Evolutionary conservation across 2,888 invertebrate genomes (phyloP), one percentile per base, ranked within the genome.

Genomic region (Tubiluchus corallicola): DNA sequence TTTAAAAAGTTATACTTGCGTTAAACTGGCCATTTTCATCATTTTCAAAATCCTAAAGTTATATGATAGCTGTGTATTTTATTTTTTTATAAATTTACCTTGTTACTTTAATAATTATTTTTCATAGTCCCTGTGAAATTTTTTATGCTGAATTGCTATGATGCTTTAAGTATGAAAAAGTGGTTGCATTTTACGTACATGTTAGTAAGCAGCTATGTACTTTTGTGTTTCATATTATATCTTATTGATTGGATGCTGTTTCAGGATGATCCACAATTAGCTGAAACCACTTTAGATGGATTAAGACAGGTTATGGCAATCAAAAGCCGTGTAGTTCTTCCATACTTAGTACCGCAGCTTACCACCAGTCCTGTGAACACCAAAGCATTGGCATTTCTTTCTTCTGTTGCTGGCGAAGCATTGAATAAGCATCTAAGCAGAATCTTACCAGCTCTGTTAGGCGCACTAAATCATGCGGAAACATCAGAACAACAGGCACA

Each of bases 261-360:
- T 15, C 57, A 74, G 72, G 79, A 80, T 54, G 75, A 90, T 68
- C 73, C 76, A 1, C 74, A 72, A 17, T 68, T 77, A 43, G 84
- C 84, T 0, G 92, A 92, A 59, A 80, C 81, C 59, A 83, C 92
- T 5, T 71, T 98, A 50, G 96, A 98, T 63, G 98, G 96, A 17
- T 71, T 98, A 52, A 76, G 85, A 47, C 92, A 94, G 73, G 84
- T 98, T 37, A 90, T 98, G 87, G 79, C 84, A 13, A 83, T 94
- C 46, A 96, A 94, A 68, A 87, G 90, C 1, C 74, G 84, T 53
- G 90, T 88, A 0, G 92, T 96, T 45, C 69, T 98, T 52, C 96
- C 96, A 1, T 94, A 92, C 67, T 73, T 98, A 49, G 81, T 99
- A 48, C 96, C 96, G 2, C 67, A 68, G 68, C 68, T 98, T 57